Evolutionary conservation across 2,113 vertebrate genomes (phyloP).

Genomic region (Piliocolobus tephrosceles): DNA sequence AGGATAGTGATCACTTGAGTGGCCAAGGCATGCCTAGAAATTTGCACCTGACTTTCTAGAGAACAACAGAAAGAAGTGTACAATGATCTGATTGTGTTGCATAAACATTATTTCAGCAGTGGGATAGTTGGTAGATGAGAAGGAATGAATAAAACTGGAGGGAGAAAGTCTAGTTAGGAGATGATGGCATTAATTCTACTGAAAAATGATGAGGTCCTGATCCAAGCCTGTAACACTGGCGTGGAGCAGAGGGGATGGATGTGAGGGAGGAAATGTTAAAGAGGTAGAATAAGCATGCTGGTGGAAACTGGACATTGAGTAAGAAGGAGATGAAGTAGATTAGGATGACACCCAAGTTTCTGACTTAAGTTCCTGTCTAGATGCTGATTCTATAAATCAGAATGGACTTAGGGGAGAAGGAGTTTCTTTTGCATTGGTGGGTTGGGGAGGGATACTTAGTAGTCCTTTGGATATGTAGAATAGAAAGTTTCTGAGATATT

Average conservation of each 20-base stretch:
- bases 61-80: background rate
- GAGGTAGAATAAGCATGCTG: background rate
- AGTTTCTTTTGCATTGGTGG: background rate
- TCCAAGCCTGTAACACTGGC: background rate
- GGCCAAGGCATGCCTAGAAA: background rate
- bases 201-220: background rate
- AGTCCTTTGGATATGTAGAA: background rate
- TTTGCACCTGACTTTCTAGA: background rate
- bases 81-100: background rate
- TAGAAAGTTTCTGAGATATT: background rate
- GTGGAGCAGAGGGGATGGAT: background rate
- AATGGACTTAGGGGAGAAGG: background rate
- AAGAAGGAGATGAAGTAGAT: background rate
- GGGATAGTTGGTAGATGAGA: background rate
- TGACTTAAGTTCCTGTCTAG: background rate
- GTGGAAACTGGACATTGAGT: background rate
- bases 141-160: background rate
- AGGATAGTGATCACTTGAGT: background rate
- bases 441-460: background rate
- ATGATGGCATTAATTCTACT: background rate
- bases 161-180: background rate
- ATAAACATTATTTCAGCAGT: background rate
- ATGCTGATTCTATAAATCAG: background rate
- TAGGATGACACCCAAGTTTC: background rate
- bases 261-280: background rate